phyloP scores from a whole-genome alignment of 2,888 invertebrate genomes.

The Agrotis segetum region DNA sequence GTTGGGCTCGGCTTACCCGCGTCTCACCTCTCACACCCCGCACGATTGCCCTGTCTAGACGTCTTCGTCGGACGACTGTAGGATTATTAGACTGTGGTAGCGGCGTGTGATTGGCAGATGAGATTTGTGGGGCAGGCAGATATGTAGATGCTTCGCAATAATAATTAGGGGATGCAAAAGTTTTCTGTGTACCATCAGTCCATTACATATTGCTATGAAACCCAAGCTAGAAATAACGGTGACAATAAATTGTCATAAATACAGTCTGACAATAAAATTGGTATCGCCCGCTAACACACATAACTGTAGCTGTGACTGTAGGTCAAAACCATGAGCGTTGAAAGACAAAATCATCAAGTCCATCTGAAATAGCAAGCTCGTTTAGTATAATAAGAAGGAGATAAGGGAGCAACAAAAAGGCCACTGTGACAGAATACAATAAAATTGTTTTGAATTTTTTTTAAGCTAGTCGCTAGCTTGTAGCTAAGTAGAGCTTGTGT shows the following conservation, averaged over 20 bases:
- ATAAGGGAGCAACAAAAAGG: too few species aligned
- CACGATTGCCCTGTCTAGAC: too few species aligned
- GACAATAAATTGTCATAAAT: neutral
- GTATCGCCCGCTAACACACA: neutral
- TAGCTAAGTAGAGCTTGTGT: too few species aligned
- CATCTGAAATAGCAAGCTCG: neutral
- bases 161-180: slow-evolving; percentile 2
- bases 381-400: neutral
- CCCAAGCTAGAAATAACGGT: neutral
- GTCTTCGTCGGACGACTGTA: too few species aligned
- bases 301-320: too few species aligned
- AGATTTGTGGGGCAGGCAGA: slow-evolving; percentile 34
- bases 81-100: too few species aligned
- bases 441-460: too few species aligned
- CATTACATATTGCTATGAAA: neutral
- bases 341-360: slow-evolving; percentile 4
- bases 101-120: slow-evolving; percentile 28
- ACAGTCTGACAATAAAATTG: neutral
- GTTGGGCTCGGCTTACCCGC: too few species aligned
- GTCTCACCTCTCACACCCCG: too few species aligned
- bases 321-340: slow-evolving; percentile 13
- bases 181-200: neutral
- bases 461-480: too few species aligned
- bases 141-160: slow-evolving; percentile 13
- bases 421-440: too few species aligned